Evolutionary conservation across 2,113 vertebrate species (phyloP), one percentile per base, ranked within the genome.

Genomic region (Aptenodytes patagonicus): DNA sequence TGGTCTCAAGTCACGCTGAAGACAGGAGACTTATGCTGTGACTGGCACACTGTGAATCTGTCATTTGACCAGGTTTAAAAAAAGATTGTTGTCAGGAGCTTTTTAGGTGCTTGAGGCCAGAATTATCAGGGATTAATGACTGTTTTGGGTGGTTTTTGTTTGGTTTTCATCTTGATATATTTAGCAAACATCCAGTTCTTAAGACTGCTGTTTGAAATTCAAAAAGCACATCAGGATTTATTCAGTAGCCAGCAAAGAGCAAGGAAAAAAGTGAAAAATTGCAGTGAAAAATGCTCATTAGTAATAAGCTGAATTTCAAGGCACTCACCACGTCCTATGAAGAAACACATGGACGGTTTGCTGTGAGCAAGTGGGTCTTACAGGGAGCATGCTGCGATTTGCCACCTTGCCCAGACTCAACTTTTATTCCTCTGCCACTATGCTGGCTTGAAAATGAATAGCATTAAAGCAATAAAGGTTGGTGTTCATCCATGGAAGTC

Each of bases 251-350:
- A 52, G 71, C 29, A 89, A 93, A 92, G 29, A 84, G 26, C 26
- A 52, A 62, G 49, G 20, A 55, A 66, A 80, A 79, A 58, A 16
- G 7, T 0, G 0, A 31, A 79, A 71, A 66, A 52, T 2, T 18
- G 55, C 66, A 58, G 36, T 83, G 78, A 40, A 88, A 95, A 92
- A 86, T 49, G 55, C 77, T 90, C 34, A 65, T 92, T 82, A 91
- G 47, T 61, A 65, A 42, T 34, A 88, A 88, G 57, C 62, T 72
- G 31, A 55, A 93, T 95, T 94, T 91, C 93, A 81, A 79, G 95
- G 89, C 75, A 77, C 89, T 93, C 26, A 81, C 49, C 58, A 84
- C 2, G 8, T 26, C 22, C 12, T 40, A 8, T 26, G 80, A 66
- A 69, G 82, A 82, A 87, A 46, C 17, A 60, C 69, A 49, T 3